phyloP scores from a whole-genome alignment of 2,888 invertebrate genomes.

The Macaria notata region DNA sequence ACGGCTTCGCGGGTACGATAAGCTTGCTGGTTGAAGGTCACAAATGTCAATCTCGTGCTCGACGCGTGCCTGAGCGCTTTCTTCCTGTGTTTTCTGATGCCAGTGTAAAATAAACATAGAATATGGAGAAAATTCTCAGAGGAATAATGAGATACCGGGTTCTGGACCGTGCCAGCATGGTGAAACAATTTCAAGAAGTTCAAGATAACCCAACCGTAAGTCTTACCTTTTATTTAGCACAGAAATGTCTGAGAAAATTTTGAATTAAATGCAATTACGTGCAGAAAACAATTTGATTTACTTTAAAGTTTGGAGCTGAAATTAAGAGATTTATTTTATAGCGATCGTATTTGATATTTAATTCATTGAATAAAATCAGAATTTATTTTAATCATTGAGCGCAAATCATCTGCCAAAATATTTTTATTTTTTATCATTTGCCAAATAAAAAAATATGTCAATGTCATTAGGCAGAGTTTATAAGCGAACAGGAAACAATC shows the following conservation, averaged over 20 bases:
- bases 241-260: no score
- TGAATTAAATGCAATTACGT: no score
- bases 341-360: no score
- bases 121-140: constrained; percentile 93
- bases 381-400: background rate
- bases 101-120: constrained; percentile 27
- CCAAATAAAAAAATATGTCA: no score
- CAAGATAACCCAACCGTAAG: constrained; percentile 93
- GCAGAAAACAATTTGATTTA: no score
- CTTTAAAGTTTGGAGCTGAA: no score
- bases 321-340: no score
- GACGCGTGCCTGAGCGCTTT: constrained; percentile 28
- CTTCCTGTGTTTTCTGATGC: constrained; percentile 13
- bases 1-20: constrained; percentile 52
- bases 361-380: no score
- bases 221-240: constrained; percentile 32
- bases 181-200: constrained; percentile 95
- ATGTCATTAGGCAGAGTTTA: no score
- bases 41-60: constrained; percentile 57
- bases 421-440: no score
- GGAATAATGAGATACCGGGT: constrained; percentile 95
- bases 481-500: no score
- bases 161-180: constrained; percentile 91
- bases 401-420: no score
- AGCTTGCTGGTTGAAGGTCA: constrained; percentile 72